Evolutionary conservation across 2,888 invertebrate species (phyloP), one percentile per base, ranked within the genome.

Genomic region (Drosophila setosimentum): DNA sequence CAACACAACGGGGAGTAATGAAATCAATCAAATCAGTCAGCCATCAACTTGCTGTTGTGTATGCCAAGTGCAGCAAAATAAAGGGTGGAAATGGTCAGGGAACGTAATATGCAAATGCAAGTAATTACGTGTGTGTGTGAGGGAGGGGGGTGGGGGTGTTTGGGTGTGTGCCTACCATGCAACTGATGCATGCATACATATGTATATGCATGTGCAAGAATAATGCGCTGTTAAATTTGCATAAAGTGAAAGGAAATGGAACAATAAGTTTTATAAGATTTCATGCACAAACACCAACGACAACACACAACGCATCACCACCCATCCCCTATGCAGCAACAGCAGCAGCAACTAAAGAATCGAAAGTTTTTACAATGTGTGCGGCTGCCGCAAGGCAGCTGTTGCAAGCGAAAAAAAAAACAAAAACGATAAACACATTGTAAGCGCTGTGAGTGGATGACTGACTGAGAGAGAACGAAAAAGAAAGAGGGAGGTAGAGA

Each of bases 191-290:
- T 51, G 50, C 50, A 32, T 35, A 42, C 50, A 32, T 35, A 42
- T 69, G 53, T 61, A 51, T 68, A 42, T 75, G 33, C 13, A 24
- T n/a, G 59, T 57, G 68, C 68, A 58, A 71, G 86, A 72, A 87
- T 76, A 84, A 78, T 77, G 73, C 65, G 71, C 73, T 76, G 61
- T 82, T 78, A 75, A 86, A 89, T 88, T 89, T 87, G 68, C 90
- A 89, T 89, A 83, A 90, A 80, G 78, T 82, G 81, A 80, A 87
- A 78, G 87, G 90, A 87, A 87, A 88, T 83, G 83, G 73, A 75
- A 87, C 88, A 87, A 88, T 89, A 87, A 79, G 84, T 89, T 84
- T 80, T 75, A 83, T 74, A 86, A 73, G 82, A 83, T 73, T 83
- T 68, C 55, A 57, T 59, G 55, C 68, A 27, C 72, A 54, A 42